phyloP scores from a whole-genome alignment of 2,113 vertebrate species.

The Psettodes erumei region DNA sequence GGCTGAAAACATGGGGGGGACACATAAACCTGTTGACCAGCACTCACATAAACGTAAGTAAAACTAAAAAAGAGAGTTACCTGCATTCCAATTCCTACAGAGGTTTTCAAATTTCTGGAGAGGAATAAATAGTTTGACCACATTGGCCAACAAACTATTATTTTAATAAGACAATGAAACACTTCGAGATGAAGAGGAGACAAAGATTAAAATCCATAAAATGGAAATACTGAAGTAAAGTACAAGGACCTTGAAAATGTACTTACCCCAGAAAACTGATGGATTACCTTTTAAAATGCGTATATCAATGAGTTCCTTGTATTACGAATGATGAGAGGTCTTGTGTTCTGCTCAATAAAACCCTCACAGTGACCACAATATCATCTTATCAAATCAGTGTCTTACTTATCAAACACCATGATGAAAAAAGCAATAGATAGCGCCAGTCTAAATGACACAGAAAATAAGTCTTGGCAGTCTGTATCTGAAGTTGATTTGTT shows the following conservation, averaged over 20 bases:
- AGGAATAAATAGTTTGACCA: no score
- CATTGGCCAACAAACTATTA: neutral
- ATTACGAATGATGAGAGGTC: neutral
- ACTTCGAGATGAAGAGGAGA: no score
- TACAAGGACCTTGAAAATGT: no score
- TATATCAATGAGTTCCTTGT: neutral
- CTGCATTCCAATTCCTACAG: no score
- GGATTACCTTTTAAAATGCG: neutral
- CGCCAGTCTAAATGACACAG: neutral
- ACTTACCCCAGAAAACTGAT: no score
- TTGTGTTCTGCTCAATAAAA: neutral
- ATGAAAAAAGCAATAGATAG: neutral
- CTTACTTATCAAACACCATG: slow-evolving; percentile 6
- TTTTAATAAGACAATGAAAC: no score
- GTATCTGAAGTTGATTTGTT: neutral
- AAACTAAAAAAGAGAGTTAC: no score
- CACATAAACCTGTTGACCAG: no score
- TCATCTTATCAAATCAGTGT: neutral
- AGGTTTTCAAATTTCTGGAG: no score
- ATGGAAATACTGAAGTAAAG: no score
- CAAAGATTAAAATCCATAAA: no score
- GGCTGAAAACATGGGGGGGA: slow-evolving; percentile 11
- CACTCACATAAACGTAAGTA: no score
- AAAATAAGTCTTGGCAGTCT: neutral
- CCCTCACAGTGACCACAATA: neutral